Evolutionary conservation across 2,888 invertebrate genomes (phyloP).

Genomic region (Mycalesis mineus): DNA sequence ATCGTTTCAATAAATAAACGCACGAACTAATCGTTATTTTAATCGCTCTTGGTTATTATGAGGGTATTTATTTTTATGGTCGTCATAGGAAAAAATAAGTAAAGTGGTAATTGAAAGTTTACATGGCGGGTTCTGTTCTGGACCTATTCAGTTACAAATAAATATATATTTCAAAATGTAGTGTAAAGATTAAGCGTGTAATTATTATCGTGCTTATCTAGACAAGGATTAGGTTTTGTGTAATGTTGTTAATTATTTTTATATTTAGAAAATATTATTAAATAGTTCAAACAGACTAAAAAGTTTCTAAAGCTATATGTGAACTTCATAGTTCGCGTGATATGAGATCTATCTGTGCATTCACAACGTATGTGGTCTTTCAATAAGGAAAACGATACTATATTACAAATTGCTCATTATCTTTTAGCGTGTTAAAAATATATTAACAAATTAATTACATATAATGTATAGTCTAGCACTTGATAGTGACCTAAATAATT

Average conservation of each 20-base stretch:
- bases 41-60: constrained; percentile 18
- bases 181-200: no score
- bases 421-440: not conserved
- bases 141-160: not conserved
- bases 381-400: not conserved
- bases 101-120: not conserved
- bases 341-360: not conserved
- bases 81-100: constrained; percentile 1
- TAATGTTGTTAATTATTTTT: no score
- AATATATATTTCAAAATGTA: no score
- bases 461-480: no score
- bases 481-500: no score
- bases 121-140: not conserved
- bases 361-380: not conserved
- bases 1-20: constrained; percentile 43
- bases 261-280: no score
- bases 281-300: no score
- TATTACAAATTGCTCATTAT: not conserved
- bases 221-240: no score
- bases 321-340: not conserved
- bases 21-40: constrained; percentile 37
- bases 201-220: no score
- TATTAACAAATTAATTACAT: not conserved
- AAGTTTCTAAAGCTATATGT: not conserved
- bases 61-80: constrained; percentile 16